These are phyloP conservation scores for Eptatretus burgeri DNA, from an alignment of 2,113 vertebrate species.

Conservation along the genomic window DNA sequence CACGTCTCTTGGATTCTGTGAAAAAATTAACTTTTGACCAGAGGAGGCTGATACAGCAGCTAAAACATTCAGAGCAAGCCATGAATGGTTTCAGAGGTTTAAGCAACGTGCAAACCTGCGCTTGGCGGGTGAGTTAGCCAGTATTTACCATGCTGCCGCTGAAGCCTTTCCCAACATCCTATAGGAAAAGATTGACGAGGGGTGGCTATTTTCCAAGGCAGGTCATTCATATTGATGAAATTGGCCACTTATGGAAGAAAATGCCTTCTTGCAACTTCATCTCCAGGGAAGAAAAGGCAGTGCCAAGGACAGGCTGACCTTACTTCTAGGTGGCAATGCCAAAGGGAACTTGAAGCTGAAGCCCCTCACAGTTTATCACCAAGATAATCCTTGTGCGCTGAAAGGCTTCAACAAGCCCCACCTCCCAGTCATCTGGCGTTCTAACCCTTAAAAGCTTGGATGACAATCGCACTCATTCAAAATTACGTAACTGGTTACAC, in stretches of 20 bases:
- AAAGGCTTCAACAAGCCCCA: constrained; percentile 5
- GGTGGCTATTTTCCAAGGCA: constrained; percentile 1
- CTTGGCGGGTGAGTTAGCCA: neutral
- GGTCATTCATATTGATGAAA: constrained; percentile 8
- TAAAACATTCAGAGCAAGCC: too few species aligned
- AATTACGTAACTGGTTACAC: constrained; percentile 6
- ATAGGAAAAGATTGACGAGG: constrained; percentile 6
- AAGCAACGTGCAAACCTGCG: neutral
- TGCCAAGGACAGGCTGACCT: constrained; percentile 8
- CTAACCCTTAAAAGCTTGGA: constrained; percentile 7
- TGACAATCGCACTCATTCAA: constrained; percentile 6
- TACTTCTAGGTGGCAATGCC: constrained; percentile 8
- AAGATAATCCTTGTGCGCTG: constrained; percentile 1
- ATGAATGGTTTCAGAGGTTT: too few species aligned
- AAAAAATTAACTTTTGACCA: too few species aligned
- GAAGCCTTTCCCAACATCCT: neutral
- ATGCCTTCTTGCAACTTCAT: constrained; percentile 8
- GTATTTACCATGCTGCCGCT: neutral
- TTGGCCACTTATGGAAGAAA: constrained; percentile 8
- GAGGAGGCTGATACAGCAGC: too few species aligned
- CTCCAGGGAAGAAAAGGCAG: constrained; percentile 6
- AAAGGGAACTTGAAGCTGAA: constrained; percentile 4
- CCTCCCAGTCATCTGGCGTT: neutral
- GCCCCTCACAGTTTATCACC: constrained; percentile 4
- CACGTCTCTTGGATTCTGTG: too few species aligned